Evolutionary conservation across 2,888 invertebrate species (phyloP), one percentile per base, ranked within the genome.

Genomic region (Callyntrura sp.): DNA sequence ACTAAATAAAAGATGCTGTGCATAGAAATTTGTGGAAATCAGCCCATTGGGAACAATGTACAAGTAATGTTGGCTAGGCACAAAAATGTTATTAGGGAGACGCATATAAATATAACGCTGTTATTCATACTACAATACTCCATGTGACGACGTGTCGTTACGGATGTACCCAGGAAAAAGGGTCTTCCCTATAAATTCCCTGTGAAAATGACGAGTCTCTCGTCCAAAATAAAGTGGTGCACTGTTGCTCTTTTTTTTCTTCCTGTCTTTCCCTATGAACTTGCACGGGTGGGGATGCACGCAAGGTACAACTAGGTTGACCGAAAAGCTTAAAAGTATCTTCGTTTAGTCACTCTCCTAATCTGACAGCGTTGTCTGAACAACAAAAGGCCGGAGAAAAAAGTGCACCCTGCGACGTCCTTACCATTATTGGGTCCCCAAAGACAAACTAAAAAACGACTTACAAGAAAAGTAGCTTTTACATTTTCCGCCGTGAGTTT

Each of bases 1-100:
- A 55, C 28, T 78, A 65, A 85, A 78, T 85, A 87, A 87, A 89
- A 84, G 84, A 89, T 84, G 89, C 43, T 89, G 84, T 79, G 85
- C 84, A 88, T 88, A 78, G 88, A 89, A 89, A 85, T 89, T 89
- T 89, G 89, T 79, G 89, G 85, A 89, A 88, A 89, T 89, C 89
- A 89, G 84, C 57, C 89, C 65, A 79, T 25, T 68, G 89, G 89
- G 89, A 76, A 48, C 68, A 73, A 73, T 83, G 62, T 55, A 84
- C 43, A 20, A 48, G 76, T 51, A 78, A 73, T 73, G 73, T 48
- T 45, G 43, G 28, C 11, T 70, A 70, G 20, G 43, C 48, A 73
- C 48, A 48, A 12, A 73, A 12, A 73, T 73, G 45, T 73, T 73
- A 73, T 48, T 48, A 17, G 45, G 12, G 17, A 73, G 1, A 35